These are phyloP conservation scores for Drosophila ironensis DNA, from an alignment of 1,140 invertebrate genomes.

Conservation along the genomic window DNA sequence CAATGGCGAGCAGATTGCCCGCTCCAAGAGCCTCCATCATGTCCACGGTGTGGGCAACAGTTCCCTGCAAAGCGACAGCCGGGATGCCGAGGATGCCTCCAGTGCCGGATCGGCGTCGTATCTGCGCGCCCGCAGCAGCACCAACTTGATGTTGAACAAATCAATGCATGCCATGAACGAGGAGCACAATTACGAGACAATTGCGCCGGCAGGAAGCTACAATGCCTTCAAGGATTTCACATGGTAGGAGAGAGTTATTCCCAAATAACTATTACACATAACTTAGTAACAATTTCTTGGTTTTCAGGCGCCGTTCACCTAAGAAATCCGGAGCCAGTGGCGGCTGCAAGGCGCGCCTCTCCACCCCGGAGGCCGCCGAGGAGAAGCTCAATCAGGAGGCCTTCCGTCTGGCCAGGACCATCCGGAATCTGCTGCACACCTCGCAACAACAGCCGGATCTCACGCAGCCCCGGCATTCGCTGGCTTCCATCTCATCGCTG, in stretches of 20 bases:
- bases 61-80: slow-evolving; percentile 34
- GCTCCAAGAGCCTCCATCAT: slow-evolving; percentile 84
- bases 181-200: slow-evolving; percentile 66
- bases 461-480: slow-evolving; percentile 78
- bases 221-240: slow-evolving; percentile 83
- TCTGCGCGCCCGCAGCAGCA: slow-evolving; percentile 81
- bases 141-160: slow-evolving; percentile 69
- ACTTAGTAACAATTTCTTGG: not conserved
- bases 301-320: slow-evolving; percentile 68
- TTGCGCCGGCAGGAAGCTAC: slow-evolving; percentile 74
- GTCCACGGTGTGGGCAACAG: slow-evolving; percentile 71
- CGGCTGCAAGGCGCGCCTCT: slow-evolving; percentile 45
- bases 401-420: slow-evolving; percentile 86
- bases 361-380: slow-evolving; percentile 82
- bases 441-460: slow-evolving; percentile 85
- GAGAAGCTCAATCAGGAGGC: slow-evolving; percentile 87
- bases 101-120: slow-evolving; percentile 42
- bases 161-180: slow-evolving; percentile 68
- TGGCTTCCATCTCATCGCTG: slow-evolving; percentile 11
- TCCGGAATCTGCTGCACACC: slow-evolving; percentile 86
- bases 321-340: slow-evolving; percentile 52
- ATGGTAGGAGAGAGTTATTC: slow-evolving; percentile 75
- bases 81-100: slow-evolving; percentile 65
- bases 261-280: not conserved
- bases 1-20: slow-evolving; percentile 65